Percentiles rank a stretch among this genome's conserved stretches.
Evolutionary conservation across 2,888 invertebrate species (phyloP).

Genomic region (Diplolepis rosae): DNA sequence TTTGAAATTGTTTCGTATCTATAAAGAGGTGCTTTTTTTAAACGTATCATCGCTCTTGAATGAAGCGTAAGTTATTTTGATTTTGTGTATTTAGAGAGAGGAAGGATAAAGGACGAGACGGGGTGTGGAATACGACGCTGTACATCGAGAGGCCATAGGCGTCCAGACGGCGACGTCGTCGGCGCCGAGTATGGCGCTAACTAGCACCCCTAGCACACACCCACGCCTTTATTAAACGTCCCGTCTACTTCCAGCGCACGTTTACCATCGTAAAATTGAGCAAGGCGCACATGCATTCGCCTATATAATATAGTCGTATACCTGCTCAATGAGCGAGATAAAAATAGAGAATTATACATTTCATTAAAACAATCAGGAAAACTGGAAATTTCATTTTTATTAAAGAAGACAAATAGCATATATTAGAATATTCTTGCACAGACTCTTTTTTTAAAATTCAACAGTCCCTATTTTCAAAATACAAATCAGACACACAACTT

Average conservation of each 20-base stretch:
- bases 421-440: no score
- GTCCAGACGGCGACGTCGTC: constrained; percentile 71
- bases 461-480: no score
- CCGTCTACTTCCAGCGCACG: constrained; percentile 55
- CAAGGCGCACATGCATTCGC: constrained; percentile 52
- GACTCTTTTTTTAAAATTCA: not conserved
- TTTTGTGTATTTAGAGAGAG: constrained; percentile 44
- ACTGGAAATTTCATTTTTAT: not conserved
- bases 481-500: no score
- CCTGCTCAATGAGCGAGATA: not conserved
- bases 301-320: constrained; percentile 15
- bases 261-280: constrained; percentile 68
- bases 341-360: not conserved
- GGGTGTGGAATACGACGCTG: constrained; percentile 39
- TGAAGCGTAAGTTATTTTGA: constrained; percentile 45
- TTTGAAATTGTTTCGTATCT: constrained; percentile 43
- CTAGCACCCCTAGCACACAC: constrained; percentile 67
- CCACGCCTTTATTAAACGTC: constrained; percentile 58
- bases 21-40: constrained; percentile 32
- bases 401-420: no score
- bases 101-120: not conserved
- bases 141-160: constrained; percentile 63
- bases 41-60: constrained; percentile 34
- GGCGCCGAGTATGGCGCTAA: constrained; percentile 70
- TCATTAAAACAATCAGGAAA: not conserved